Conservation (phyloP, 1,140 invertebrate genomes). For the Cydia fagiglandana region DNA sequence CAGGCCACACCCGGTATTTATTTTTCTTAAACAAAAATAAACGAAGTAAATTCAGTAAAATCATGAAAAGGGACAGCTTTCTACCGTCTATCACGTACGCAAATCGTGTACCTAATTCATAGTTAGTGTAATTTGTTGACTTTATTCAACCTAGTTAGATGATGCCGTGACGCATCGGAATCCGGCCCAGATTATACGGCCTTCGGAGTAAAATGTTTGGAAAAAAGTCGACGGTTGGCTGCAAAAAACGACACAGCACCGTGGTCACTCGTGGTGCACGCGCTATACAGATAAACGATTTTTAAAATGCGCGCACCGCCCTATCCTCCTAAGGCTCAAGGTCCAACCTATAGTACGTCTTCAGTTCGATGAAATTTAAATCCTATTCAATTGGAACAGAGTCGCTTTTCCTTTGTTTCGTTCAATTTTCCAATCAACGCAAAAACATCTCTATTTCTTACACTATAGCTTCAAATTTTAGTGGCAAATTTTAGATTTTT, state of each 20-base stretch:
- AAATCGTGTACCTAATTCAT: conserved; percentile 48
- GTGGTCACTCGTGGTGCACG: neutral
- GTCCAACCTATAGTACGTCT: too few relatives aligned
- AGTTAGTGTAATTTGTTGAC: conserved; percentile 45
- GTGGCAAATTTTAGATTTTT: too few relatives aligned
- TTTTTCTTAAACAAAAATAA: neutral
- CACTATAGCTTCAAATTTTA: too few relatives aligned
- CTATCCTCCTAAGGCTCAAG: too few relatives aligned
- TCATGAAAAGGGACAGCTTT: conserved; percentile 42
- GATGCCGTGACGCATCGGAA: conserved; percentile 58
- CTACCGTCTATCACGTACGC: conserved; percentile 58
- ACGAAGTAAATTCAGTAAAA: neutral
- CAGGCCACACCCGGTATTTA: too few relatives aligned
- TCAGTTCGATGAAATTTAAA: too few relatives aligned
- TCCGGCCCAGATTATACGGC: conserved; percentile 61
- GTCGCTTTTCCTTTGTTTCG: too few relatives aligned
- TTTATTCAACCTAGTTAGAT: conserved; percentile 57
- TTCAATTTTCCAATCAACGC: too few relatives aligned
- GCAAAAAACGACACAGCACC: neutral
- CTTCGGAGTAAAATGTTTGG: conserved; percentile 49
- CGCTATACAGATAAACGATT: neutral
- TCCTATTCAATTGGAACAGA: too few relatives aligned
- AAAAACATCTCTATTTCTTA: too few relatives aligned
- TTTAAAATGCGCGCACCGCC: too few relatives aligned
- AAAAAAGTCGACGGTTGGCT: conserved; percentile 38